Conservation (phyloP, 1,140 invertebrate genomes). For the Augochlora pura region DNA sequence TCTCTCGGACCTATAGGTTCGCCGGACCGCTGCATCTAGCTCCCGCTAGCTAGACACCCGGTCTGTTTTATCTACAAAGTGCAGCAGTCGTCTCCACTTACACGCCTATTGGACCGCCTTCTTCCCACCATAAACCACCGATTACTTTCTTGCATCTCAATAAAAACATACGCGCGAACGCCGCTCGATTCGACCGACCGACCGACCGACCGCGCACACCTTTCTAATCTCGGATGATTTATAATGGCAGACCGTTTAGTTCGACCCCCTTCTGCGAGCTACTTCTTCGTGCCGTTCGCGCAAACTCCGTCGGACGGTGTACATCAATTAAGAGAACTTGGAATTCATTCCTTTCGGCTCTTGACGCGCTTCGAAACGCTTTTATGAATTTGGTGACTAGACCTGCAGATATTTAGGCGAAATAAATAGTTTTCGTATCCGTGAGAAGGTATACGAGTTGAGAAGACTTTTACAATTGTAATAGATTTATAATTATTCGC, state of each 20-base stretch:
- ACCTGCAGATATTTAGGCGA: too few relatives aligned
- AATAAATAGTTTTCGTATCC: too few relatives aligned
- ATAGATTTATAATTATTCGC: too few relatives aligned
- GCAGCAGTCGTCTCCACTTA: constrained; percentile 69
- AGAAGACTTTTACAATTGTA: too few relatives aligned
- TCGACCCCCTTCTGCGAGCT: too few relatives aligned
- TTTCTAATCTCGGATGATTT: constrained; percentile 31
- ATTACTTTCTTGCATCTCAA: constrained; percentile 41
- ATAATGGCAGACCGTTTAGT: not conserved
- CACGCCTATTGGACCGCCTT: constrained; percentile 38
- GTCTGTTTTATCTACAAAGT: constrained; percentile 73
- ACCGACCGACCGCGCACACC: constrained; percentile 22
- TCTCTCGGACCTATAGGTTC: constrained; percentile 50
- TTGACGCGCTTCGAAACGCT: too few relatives aligned
- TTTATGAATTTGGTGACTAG: too few relatives aligned
- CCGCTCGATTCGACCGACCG: not conserved
- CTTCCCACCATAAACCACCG: constrained; percentile 35
- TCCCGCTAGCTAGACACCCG: constrained; percentile 55
- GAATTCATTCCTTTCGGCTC: too few relatives aligned
- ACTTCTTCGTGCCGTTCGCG: not conserved
- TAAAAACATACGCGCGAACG: constrained; percentile 13
- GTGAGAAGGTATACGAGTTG: too few relatives aligned
- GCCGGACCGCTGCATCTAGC: constrained; percentile 65
- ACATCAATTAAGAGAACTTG: too few relatives aligned
- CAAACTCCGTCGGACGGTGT: too few relatives aligned